These are phyloP conservation scores for Artemisiospiza belli DNA, from an alignment of 2,113 vertebrate genomes.

Conservation along the genomic window DNA sequence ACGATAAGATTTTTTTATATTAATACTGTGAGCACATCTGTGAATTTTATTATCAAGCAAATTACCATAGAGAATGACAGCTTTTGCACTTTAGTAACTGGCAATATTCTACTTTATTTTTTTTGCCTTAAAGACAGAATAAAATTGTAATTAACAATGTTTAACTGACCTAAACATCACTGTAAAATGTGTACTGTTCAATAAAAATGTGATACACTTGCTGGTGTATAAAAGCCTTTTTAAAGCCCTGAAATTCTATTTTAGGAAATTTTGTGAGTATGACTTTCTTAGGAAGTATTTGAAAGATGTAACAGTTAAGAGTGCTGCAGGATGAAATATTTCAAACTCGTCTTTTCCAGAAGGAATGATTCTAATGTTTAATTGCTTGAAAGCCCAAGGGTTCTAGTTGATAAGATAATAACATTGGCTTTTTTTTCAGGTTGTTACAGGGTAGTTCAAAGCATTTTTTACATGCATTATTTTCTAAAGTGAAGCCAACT, in stretches of 20 bases:
- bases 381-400: neutral
- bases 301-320: neutral
- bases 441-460: neutral
- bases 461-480: neutral
- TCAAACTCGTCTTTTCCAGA: neutral
- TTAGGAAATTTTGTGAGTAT: neutral
- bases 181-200: slow-evolving; percentile 3
- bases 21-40: slow-evolving; percentile 58
- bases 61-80: slow-evolving; percentile 55
- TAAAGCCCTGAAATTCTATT: neutral
- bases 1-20: neutral
- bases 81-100: slow-evolving; percentile 57
- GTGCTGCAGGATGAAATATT: neutral
- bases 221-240: neutral
- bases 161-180: slow-evolving; percentile 54
- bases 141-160: slow-evolving; percentile 54
- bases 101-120: slow-evolving; percentile 31
- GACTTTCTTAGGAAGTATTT: neutral
- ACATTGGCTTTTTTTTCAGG: neutral
- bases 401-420: neutral
- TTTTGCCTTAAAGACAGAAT: slow-evolving; percentile 47
- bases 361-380: neutral
- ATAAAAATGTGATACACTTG: neutral
- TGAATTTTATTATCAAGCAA: slow-evolving; percentile 62
- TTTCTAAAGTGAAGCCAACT: neutral